Conservation (phyloP, 1,140 invertebrate genomes). For the Brachionus calyciflorus region DNA sequence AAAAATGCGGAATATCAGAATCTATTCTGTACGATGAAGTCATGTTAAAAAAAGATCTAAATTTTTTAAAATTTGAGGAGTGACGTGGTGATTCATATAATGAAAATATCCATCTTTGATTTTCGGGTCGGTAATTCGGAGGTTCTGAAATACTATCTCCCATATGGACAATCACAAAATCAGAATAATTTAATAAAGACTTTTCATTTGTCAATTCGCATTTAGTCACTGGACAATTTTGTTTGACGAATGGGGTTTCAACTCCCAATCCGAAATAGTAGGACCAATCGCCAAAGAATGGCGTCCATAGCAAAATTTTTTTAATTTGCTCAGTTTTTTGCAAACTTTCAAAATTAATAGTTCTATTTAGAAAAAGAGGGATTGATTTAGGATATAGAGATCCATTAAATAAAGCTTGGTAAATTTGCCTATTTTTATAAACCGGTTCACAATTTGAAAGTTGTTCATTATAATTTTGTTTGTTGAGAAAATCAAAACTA, state of each 20-base stretch:
- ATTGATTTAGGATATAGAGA: slow-evolving; percentile 1
- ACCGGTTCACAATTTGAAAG: neutral
- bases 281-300: neutral
- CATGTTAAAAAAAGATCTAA: neutral
- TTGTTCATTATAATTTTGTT: too few species aligned
- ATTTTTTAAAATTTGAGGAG: neutral
- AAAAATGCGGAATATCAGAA: slow-evolving; percentile 16
- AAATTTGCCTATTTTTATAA: neutral
- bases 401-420: neutral
- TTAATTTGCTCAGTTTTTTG: neutral
- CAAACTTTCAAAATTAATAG: slow-evolving; percentile 23
- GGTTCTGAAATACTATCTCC: neutral
- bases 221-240: slow-evolving; percentile 18
- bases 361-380: neutral
- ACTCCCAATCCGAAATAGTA: neutral
- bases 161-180: slow-evolving; percentile 36
- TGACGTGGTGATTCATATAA: slow-evolving; percentile 21
- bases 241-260: neutral
- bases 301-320: slow-evolving; percentile 30
- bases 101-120: slow-evolving; percentile 38
- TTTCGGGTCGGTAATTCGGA: neutral
- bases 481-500: too few species aligned
- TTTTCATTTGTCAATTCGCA: slow-evolving; percentile 20
- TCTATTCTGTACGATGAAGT: neutral
- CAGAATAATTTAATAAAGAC: neutral